Conservation (phyloP, 2,888 invertebrate genomes). For the Macropis europaea region DNA sequence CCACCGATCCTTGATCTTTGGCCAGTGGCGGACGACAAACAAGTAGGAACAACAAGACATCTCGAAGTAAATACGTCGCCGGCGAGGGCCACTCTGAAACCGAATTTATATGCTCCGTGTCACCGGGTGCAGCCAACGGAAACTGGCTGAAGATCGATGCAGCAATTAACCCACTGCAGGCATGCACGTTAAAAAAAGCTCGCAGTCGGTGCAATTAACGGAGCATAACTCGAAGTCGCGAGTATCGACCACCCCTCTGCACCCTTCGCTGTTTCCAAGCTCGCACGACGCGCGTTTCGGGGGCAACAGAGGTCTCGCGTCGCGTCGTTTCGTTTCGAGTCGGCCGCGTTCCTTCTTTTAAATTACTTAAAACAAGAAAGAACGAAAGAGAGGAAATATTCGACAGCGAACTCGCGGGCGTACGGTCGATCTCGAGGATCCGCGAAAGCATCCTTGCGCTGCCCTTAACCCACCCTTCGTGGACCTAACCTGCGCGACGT, state of each 20-base stretch:
- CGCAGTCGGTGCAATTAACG: neutral
- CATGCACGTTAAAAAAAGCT: neutral
- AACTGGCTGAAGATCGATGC: constrained; percentile 14
- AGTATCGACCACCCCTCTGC: neutral
- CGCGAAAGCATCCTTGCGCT: constrained; percentile 3
- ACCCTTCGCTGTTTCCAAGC: neutral
- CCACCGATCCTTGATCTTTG: no score
- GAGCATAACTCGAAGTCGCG: neutral
- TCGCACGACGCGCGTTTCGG: neutral
- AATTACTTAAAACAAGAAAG: no score
- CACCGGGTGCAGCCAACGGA: neutral
- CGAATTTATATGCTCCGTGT: neutral
- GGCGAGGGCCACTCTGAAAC: neutral
- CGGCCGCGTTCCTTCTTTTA: no score
- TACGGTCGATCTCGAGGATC: neutral
- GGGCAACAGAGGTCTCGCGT: no score
- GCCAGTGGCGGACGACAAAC: no score
- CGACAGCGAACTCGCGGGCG: no score
- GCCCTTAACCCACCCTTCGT: constrained; percentile 44
- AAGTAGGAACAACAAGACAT: no score
- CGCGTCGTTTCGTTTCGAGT: no score
- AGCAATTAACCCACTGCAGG: constrained; percentile 6
- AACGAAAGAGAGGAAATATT: no score
- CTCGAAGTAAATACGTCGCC: no score
- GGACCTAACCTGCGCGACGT: constrained; percentile 62